A percentile compares a stretch with the other conserved stretches of the same genome.
These are phyloP conservation scores for Orthosia gothica DNA, from an alignment of 2,888 invertebrate genomes.

Conservation along the genomic window DNA sequence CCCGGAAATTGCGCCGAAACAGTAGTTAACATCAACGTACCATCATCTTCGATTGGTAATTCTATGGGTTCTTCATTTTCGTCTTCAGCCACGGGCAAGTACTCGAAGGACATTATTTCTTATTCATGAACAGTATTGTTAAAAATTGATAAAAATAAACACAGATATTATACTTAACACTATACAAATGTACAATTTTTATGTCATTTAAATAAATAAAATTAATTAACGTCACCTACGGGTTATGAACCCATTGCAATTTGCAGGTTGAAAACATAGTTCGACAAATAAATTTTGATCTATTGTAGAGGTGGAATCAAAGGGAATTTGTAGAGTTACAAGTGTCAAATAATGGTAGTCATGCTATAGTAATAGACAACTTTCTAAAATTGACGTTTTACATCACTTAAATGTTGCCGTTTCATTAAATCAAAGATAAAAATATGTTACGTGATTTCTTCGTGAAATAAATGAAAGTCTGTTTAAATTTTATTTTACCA, in stretches of 20 bases:
- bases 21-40: conserved; percentile 97
- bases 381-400: conserved; percentile 87
- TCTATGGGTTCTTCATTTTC: conserved; percentile 99
- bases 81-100: conserved; percentile 98
- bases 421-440: conserved; percentile 15
- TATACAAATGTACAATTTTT: conserved; percentile 90
- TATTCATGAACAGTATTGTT: conserved; percentile 88
- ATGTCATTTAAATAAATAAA: conserved; percentile 90
- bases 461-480: too few species aligned
- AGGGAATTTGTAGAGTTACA: conserved; percentile 65
- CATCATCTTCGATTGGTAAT: conserved; percentile 98
- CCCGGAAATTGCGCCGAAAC: conserved; percentile 99
- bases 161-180: conserved; percentile 87
- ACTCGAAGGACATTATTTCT: conserved; percentile 92
- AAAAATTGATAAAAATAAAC: conserved; percentile 87
- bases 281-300: conserved; percentile 78
- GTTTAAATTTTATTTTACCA: too few species aligned
- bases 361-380: conserved; percentile 83
- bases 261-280: conserved; percentile 90
- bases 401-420: conserved; percentile 72
- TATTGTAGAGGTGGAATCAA: conserved; percentile 69
- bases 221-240: conserved; percentile 90
- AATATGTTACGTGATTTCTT: neutral
- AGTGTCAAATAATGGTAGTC: conserved; percentile 80
- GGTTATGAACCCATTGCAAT: conserved; percentile 91